A percentile compares a stretch with the other conserved stretches of the same genome.
These are phyloP conservation scores for Dexiosoma caninum DNA, from an alignment of 2,888 invertebrate species.

Conservation along the genomic window DNA sequence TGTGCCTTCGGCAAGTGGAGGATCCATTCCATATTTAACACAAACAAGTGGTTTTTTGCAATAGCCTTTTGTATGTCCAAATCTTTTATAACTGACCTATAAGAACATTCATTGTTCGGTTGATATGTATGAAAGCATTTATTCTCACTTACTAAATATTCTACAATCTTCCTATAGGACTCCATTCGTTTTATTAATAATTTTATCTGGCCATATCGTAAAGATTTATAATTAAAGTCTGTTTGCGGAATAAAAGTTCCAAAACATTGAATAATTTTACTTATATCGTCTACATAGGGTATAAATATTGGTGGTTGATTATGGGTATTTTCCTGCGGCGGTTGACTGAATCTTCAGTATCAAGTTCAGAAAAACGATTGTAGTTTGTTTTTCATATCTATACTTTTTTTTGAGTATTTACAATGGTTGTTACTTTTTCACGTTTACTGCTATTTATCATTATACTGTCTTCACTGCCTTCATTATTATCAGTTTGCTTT, in stretches of 20 bases:
- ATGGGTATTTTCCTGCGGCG: neutral
- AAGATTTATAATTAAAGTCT: neutral
- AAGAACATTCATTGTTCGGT: neutral
- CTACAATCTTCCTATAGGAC: neutral
- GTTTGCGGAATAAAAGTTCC: neutral
- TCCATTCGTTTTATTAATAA: neutral
- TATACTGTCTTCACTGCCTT: no score
- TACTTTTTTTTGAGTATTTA: no score
- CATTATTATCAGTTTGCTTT: no score
- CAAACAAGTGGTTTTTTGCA: no score
- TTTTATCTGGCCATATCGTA: slow-evolving; percentile 3
- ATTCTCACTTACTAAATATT: neutral
- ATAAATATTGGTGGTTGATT: slow-evolving; percentile 7
- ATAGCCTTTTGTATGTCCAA: neutral
- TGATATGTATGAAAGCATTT: slow-evolving; percentile 14
- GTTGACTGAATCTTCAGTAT: neutral
- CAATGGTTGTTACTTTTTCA: no score
- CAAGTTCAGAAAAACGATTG: neutral
- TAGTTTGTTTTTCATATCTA: no score
- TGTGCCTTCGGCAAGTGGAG: no score
- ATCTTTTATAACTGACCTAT: slow-evolving; percentile 7
- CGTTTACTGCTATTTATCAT: no score
- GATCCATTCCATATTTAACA: no score
- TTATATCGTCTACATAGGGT: slow-evolving; percentile 16
- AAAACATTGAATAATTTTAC: neutral